A percentile compares a stretch with the other conserved stretches of the same genome.
phyloP scores from a whole-genome alignment of 2,888 invertebrate genomes.

The Spodoptera littoralis region DNA sequence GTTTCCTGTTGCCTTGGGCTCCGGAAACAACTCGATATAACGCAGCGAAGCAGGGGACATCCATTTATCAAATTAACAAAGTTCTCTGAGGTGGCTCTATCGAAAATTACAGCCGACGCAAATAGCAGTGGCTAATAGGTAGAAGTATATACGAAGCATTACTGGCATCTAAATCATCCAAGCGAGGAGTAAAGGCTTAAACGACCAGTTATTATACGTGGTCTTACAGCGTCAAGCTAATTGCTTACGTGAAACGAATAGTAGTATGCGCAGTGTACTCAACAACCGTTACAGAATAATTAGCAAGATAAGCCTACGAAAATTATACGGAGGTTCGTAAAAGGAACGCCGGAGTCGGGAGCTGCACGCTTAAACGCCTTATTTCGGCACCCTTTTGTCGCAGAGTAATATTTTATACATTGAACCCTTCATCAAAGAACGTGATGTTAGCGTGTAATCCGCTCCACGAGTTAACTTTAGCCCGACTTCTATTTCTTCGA shows the following conservation, averaged over 20 bases:
- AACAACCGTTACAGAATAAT: constrained; percentile 34
- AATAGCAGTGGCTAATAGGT: constrained; percentile 4
- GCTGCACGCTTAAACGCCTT: constrained; percentile 31
- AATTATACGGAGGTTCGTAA: constrained; percentile 44
- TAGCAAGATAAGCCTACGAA: constrained; percentile 31
- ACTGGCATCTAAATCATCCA: constrained; percentile 22
- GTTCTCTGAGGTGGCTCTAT: constrained; percentile 26
- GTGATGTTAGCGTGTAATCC: constrained; percentile 32
- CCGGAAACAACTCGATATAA: constrained; percentile 37
- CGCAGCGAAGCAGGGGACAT: constrained; percentile 32
- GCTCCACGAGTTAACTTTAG: constrained; percentile 14
- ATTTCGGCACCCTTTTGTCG: constrained; percentile 40
- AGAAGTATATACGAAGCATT: constrained; percentile 13
- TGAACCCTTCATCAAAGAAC: constrained; percentile 45
- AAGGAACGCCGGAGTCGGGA: constrained; percentile 24
- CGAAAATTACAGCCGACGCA: constrained; percentile 9
- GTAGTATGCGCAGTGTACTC: constrained; percentile 28
- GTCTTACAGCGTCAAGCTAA: constrained; percentile 15
- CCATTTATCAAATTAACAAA: constrained; percentile 50
- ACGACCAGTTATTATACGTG: constrained; percentile 13
- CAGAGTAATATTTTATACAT: constrained; percentile 53
- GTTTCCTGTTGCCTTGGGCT: constrained; percentile 53
- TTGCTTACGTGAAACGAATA: constrained; percentile 22
- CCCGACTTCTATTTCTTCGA: constrained; percentile 20
- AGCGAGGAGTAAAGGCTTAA: constrained; percentile 23